Evolutionary conservation across 2,113 vertebrate species (phyloP), one percentile per base, ranked within the genome.

Genomic region (Leptobrachium ailaonicum): DNA sequence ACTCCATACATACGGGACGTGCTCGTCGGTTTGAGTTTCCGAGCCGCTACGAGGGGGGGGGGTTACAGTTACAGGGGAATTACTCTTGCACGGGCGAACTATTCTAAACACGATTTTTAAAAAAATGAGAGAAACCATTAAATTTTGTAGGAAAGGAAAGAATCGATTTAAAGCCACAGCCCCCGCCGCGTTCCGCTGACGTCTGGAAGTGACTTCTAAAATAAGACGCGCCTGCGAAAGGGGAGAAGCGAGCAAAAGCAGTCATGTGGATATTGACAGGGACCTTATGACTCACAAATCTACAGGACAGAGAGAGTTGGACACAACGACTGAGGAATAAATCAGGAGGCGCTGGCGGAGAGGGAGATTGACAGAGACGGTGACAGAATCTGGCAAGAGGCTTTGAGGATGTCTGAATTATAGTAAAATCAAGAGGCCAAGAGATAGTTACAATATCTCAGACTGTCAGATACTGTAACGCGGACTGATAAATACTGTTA

Each of bases 341-440:
- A 80, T 68, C 71, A 68, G 63, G 45, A 66, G 50, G 3, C 44
- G 73, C 71, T 68, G 41, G 14, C 32, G 7, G 58, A 13, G 53
- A 74, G n/a, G n/a, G 71, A 80, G 71, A 74, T 80, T 74, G 78
- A 80, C 78, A 53, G 7, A 8, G 64, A 60, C 63, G 58, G 50
- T 80, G 78, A 80, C 71, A 66, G 53, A 43, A 58, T 20, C 77
- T 73, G 77, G 77, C 77, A 72, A 41, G 43, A 42, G 40, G 58
- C 77, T 63, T 66, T 73, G 71, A 73, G 32, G 62, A 80, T 80
- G 77, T 80, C 77, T 80, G 77, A 80, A 73, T 80, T 67, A 67
- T 67, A 58, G 78, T 75, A 60, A 74, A 80, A 74, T 68, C 44
- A 47, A 41, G 78, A 68, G 63, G 66, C 62, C 41, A 53, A 44